Conservation (phyloP, 23 tunicate genomes). For the Ciona savignyi region DNA sequence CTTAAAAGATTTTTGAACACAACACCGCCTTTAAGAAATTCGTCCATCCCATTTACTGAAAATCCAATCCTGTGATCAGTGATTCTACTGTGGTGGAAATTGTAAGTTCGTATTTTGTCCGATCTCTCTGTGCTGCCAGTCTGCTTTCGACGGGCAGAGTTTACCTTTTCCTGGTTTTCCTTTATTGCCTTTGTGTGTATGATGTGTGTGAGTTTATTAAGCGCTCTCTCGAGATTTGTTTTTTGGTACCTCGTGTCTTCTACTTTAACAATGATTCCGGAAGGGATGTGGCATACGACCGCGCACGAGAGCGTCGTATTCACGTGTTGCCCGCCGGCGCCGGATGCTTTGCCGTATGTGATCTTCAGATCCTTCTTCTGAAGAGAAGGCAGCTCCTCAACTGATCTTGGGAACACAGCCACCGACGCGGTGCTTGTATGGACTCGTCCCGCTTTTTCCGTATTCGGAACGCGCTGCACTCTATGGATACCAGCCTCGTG, state of each 20-base stretch:
- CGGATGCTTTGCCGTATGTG: slow-evolving; percentile 20
- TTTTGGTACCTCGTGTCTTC: slow-evolving; percentile 33
- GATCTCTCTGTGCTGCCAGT: slow-evolving; percentile 49
- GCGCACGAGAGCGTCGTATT: slow-evolving; percentile 44
- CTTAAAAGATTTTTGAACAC: slow-evolving; percentile 15
- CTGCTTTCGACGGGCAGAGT: slow-evolving; percentile 40
- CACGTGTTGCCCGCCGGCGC: slow-evolving; percentile 82
- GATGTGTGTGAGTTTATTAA: slow-evolving; percentile 35
- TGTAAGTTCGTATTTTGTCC: slow-evolving; percentile 90
- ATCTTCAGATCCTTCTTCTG: slow-evolving; percentile 42
- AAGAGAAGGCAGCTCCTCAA: neutral
- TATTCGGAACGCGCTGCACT: slow-evolving; percentile 85
- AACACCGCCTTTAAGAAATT: slow-evolving; percentile 32
- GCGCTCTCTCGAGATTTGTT: slow-evolving; percentile 44
- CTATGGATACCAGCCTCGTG: slow-evolving; percentile 82
- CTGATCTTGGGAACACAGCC: slow-evolving; percentile 48
- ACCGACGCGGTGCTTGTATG: slow-evolving; percentile 93
- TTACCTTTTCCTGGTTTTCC: slow-evolving; percentile 14
- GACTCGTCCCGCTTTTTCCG: slow-evolving; percentile 51
- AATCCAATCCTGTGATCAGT: slow-evolving; percentile 79
- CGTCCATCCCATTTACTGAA: slow-evolving; percentile 22
- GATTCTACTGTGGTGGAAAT: slow-evolving; percentile 54
- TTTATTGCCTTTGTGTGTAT: slow-evolving; percentile 15
- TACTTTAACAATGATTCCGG: slow-evolving; percentile 50
- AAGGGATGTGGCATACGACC: slow-evolving; percentile 44